These are phyloP conservation scores for Chironomus striatipennis DNA, from an alignment of 1,140 invertebrate species.

Conservation along the genomic window DNA sequence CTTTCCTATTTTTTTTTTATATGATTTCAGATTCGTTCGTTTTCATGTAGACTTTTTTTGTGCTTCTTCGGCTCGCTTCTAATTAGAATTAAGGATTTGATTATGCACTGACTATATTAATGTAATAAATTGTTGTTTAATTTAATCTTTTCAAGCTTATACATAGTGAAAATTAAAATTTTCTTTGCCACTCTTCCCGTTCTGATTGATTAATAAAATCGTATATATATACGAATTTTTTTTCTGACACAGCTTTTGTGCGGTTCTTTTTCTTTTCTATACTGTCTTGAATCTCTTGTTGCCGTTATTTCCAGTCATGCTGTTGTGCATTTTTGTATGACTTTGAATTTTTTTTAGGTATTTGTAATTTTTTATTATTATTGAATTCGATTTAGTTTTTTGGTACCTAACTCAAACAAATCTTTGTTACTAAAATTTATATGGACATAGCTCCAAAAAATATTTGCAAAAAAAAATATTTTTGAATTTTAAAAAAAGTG, in stretches of 20 bases:
- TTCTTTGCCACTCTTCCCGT: slow-evolving; percentile 5
- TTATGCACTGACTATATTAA: slow-evolving; percentile 14
- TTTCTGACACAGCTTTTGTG: neutral
- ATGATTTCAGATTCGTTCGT: slow-evolving; percentile 7
- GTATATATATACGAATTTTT: neutral
- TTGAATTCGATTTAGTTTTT: no score
- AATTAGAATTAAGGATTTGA: slow-evolving; percentile 1
- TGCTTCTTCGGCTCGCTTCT: neutral
- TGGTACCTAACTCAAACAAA: no score
- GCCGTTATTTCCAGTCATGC: no score
- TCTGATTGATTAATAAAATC: neutral
- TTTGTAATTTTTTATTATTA: no score
- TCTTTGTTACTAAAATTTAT: no score
- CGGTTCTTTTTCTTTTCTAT: no score
- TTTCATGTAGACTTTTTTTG: slow-evolving; percentile 10
- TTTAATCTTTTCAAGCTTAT: slow-evolving; percentile 9
- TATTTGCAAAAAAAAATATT: no score
- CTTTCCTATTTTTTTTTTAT: slow-evolving; percentile 5
- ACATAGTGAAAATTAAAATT: slow-evolving; percentile 15
- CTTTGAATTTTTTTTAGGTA: no score
- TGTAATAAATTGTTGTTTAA: slow-evolving; percentile 10
- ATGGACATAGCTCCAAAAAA: no score
- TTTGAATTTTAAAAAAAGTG: no score
- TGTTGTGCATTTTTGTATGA: no score
- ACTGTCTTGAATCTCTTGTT: no score